Base-by-base conservation (phyloP, 2,888 invertebrate species). In the Melanchra persicariae region DNA sequence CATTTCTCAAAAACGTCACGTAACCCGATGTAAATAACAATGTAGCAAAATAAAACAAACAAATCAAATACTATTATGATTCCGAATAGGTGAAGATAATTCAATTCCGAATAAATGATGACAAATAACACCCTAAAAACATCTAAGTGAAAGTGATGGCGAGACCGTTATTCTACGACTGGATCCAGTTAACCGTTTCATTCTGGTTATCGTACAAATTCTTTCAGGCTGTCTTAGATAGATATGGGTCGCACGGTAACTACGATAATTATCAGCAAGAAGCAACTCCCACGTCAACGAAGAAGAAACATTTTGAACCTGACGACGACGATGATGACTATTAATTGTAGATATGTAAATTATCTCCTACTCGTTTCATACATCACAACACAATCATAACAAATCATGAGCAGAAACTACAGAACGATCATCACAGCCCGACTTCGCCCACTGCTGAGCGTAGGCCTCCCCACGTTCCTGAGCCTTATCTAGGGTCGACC, bases 161-260 rank as follows among this genome's bases (percentile, higher is more conserved):
- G 45, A 45, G 19, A 45, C 6, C 45, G 17, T 15, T 43, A 1
- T 43, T 15, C 45, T 19, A 45, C 6, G 45, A 45, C 19, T 43
- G 12, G 19, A 19, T 45, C 45, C 45, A 45, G 19, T 19, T 45
- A 19, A 7, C 6, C 17, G 4, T 45, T 45, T 17, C 17, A 45
- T 6, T 45, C 45, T 45, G 7, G 17, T 7, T 45, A 1, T 43
- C 43, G 9, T 70, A 59, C 34, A 73, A 70, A 60, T 45, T 70
- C 15, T 70, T 60, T 47, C 73, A 73, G 9, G n/a, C 43, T 10
- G 3, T 59, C 6, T 1, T 60, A n/a, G 10, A 52, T 6, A 57
- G 9, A 49, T 40, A 22, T 12, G 55, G 57, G 3, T 19, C 37
- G 0, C 45, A 69, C 10, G 37, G 45, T 10, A 0, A 43, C 5